Base-by-base conservation (phyloP, 2,113 vertebrate species). In the Platichthys flesus region DNA sequence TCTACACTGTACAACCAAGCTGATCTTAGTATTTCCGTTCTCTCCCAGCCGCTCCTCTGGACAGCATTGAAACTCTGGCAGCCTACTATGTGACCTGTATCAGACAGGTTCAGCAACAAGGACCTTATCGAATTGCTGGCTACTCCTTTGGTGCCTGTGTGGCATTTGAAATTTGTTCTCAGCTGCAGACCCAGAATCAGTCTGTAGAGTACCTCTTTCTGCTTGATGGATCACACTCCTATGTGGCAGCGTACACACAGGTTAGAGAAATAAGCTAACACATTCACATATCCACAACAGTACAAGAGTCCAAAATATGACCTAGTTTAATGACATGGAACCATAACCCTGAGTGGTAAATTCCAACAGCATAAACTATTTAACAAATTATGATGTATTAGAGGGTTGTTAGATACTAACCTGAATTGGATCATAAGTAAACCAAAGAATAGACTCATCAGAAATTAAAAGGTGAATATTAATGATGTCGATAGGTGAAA, bases 71-170 rank as follows among this genome's bases (percentile, higher is more conserved):
- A 73, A 94, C 93, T 58, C 85, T 99, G 85, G 97, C 98, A 5
- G 72, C 95, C 35, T 98, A 96, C 91, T 99, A 99, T 26, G 90
- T 97, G 1, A 86, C 91, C 52, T 97, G 96, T 23, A 86, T 99
- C 85, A 94, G 93, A 84, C 94, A 96, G 82, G 94, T 97, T 4
- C 98, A 98, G 90, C 93, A 95, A 0, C 96, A 97, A n/a, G 98
- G 97, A 1, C 98, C 97, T 0, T 99, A 98, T 75, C 94, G 96
- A 9, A 90, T 99, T 0, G 96, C 96, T 0, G 98, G 98, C 40
- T 99, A 99, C 81, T 99, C 98, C 0, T 99, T 97, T 0, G 98
- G 98, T 5, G 98, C 98, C 55, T 99, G 98, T 1, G 98, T 99
- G 71, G 98, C 98, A 28, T 99, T 99, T 64, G 98, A 99, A 90